Evolutionary conservation across 2,888 invertebrate species (phyloP), one percentile per base, ranked within the genome.

Genomic region (Ephialtes manifestator): DNA sequence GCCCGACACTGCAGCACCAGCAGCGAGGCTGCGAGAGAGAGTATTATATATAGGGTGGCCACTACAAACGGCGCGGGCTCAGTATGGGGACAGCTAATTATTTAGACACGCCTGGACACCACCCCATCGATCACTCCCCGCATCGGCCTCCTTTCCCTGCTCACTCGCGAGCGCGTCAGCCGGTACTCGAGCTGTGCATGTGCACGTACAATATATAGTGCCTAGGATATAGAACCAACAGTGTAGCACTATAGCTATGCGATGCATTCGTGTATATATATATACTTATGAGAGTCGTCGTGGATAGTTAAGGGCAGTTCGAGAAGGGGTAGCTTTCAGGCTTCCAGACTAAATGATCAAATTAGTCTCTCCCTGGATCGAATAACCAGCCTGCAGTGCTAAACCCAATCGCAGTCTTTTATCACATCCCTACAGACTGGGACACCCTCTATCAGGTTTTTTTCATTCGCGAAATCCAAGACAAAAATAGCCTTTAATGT

Each of bases 101-200:
- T 94, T 94, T 94, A 94, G 94, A 93, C 92, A 93, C 93, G 93
- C 92, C 92, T 90, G 93, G 92, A 93, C 91, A 92, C 93, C 92
- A 92, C 90, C 92, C 92, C 92, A 93, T 93, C 93, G 92, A 92
- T 94, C 93, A 93, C 92, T 88, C 89, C 88, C 90, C 86, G 91
- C 86, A 87, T 83, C 88, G 88, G 89, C 89, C 90, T 86, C 86
- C 84, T 86, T 85, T 83, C 82, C 83, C 81, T 74, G 39, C 78
- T 70, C 48, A 55, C 81, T 79, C 78, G 65, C 82, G 65, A 72
- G 55, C 77, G 60, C 83, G 76, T 83, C 80, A 77, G 68, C 63
- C 53, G n/a, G 60, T 72, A 82, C 81, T 79, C 79, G 82, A 58
- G 65, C 55, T 81, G 83, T 83, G 83, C 82, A 85, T 83, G 84